Base-by-base conservation (phyloP, 2,797 vertebrate species). In the Paratrypauchen microcephalus region DNA sequence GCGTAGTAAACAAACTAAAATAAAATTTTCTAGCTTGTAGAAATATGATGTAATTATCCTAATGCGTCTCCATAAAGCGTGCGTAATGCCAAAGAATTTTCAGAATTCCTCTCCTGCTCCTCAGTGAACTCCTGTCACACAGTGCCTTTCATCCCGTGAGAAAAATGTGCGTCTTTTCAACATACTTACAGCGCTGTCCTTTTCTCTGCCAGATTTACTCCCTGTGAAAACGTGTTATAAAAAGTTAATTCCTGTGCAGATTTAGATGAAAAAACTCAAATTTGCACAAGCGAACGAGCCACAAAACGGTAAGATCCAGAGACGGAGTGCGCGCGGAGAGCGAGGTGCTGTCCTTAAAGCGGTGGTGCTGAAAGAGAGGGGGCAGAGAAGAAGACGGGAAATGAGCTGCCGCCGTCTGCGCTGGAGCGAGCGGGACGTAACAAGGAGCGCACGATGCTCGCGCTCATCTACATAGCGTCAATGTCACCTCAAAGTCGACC, bases 401-500 rank as follows among this genome's bases (percentile, higher is more conserved):
- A 86, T 74, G 80, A 91, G 89, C 86, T 90, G 85, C 80, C 83
- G 86, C 92, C 86, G 88, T 90, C 90, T 91, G 88, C 92, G 86
- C 83, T 87, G 88, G 55, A 90, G 86, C 83, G 88, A 88, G 84
- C 86, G 87, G 87, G 89, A 91, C 90, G 90, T 90, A 91, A 86
- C 90, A 89, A 88, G 87, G 85, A 91, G 89, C 90, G 83, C 88
- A 84, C 81, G 87, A 87, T 85, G 88, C 86, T 85, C 90, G 81
- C 89, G 88, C 92, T 93, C 92, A 91, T 92, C 92, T 87, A 90
- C 92, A 92, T 79, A 88, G 88, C 90, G 82, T 91, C 92, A 94
- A 93, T 93, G 93, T 93, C 92, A 93, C 87, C 89, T 92, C 89
- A 93, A 93, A 92, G 93, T 93, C 91, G 89, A 93, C 89, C 91